Conservation (phyloP, 2,797 vertebrate species). For the Poecilia gillii region DNA sequence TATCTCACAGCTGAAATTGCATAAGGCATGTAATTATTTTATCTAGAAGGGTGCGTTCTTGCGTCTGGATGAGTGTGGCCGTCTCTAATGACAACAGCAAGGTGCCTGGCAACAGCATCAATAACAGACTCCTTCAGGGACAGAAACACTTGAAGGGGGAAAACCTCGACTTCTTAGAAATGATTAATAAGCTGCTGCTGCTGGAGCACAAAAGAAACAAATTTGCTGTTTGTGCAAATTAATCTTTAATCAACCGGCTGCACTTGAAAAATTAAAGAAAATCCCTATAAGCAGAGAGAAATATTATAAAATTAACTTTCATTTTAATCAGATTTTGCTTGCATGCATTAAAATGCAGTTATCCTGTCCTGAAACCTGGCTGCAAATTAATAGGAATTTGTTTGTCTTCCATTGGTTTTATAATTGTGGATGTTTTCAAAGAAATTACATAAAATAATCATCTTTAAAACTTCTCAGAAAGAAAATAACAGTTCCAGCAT, state of each 20-base stretch:
- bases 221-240: neutral
- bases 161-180: constrained; percentile 40
- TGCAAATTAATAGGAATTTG: neutral
- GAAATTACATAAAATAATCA: too few relatives aligned
- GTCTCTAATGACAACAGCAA: constrained; percentile 65
- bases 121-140: constrained; percentile 74
- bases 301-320: neutral
- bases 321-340: neutral
- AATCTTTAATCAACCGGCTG: neutral
- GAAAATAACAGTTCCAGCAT: neutral
- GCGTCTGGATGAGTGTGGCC: constrained; percentile 23
- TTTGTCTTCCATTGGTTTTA: neutral
- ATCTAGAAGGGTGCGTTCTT: constrained; percentile 20
- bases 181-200: constrained; percentile 22
- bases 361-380: neutral
- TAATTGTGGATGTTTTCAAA: neutral
- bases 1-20: neutral
- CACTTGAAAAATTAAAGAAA: neutral
- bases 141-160: constrained; percentile 4
- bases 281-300: neutral
- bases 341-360: neutral
- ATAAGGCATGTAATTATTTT: constrained; percentile 7
- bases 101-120: constrained; percentile 59
- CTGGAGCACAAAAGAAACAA: constrained; percentile 30
- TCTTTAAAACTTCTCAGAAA: neutral